phyloP scores from a whole-genome alignment of 2,113 vertebrate species.

The Myotis brandtii region DNA sequence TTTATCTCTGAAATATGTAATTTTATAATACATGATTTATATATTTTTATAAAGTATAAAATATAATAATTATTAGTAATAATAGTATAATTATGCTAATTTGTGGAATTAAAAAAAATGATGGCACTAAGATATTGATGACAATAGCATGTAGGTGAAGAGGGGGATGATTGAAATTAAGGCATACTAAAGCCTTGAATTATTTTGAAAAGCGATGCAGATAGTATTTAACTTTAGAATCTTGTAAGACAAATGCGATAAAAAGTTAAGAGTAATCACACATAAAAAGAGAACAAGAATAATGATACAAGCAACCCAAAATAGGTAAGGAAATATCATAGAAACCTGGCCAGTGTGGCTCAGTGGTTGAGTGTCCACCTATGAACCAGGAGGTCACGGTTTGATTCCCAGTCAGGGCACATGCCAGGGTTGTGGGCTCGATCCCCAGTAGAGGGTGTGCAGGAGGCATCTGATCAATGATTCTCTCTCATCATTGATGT shows the following conservation, averaged over 20 bases:
- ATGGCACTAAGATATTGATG: not conserved
- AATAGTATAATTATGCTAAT: not conserved
- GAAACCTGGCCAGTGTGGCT: no score
- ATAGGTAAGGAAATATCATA: not conserved
- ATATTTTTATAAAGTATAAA: constrained; percentile 11
- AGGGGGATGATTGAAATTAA: not conserved
- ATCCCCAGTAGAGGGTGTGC: no score
- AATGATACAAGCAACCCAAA: constrained; percentile 20
- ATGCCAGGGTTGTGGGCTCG: no score
- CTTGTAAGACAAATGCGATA: not conserved
- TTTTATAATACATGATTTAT: not conserved
- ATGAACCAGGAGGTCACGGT: no score
- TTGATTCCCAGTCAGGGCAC: no score
- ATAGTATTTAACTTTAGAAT: not conserved
- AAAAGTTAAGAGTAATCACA: not conserved
- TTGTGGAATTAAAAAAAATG: not conserved
- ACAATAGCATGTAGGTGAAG: not conserved
- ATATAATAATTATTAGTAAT: not conserved
- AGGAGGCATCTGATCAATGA: no score
- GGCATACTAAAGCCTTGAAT: not conserved
- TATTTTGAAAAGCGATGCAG: not conserved
- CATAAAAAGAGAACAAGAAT: not conserved
- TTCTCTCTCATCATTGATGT: no score
- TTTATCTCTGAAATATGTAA: not conserved
- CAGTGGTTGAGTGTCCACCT: no score